Evolutionary conservation across 1,140 invertebrate genomes (phyloP).

Genomic region (Saccostrea echinata): DNA sequence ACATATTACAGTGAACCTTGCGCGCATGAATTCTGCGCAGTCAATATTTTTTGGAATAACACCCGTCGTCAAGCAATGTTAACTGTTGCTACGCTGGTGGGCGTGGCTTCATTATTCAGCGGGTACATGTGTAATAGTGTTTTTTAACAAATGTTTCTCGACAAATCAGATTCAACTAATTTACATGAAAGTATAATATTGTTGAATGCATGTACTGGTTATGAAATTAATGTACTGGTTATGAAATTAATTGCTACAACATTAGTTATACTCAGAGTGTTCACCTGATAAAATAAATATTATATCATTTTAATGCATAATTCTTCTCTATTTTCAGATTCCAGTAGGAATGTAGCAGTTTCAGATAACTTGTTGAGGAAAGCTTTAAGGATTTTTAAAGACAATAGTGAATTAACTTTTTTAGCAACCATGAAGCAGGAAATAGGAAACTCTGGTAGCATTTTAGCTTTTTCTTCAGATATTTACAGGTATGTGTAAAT

Average conservation of each 20-base stretch:
- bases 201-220: no score
- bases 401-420: conserved; percentile 72
- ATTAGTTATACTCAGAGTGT: background rate
- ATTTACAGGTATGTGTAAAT: conserved; percentile 63
- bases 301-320: background rate
- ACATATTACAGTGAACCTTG: no score
- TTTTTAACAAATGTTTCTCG: no score
- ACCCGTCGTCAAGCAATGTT: no score
- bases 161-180: no score
- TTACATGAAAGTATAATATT: no score
- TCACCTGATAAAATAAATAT: background rate
- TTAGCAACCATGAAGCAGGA: conserved; percentile 72
- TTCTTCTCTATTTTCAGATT: conserved; percentile 56
- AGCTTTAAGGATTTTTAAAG: conserved; percentile 64
- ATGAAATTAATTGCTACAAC: background rate
- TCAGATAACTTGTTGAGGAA: conserved; percentile 57
- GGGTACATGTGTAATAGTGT: no score
- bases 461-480: conserved; percentile 69
- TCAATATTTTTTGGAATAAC: no score
- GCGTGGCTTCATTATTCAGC: no score
- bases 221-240: no score
- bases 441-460: conserved; percentile 69
- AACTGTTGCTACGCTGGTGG: no score
- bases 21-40: no score
- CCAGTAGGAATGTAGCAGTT: conserved; percentile 62